A percentile compares a stretch with the other conserved stretches of the same genome.
Conservation (phyloP, 2,888 invertebrate species). For the Hydropsyche betteni region DNA sequence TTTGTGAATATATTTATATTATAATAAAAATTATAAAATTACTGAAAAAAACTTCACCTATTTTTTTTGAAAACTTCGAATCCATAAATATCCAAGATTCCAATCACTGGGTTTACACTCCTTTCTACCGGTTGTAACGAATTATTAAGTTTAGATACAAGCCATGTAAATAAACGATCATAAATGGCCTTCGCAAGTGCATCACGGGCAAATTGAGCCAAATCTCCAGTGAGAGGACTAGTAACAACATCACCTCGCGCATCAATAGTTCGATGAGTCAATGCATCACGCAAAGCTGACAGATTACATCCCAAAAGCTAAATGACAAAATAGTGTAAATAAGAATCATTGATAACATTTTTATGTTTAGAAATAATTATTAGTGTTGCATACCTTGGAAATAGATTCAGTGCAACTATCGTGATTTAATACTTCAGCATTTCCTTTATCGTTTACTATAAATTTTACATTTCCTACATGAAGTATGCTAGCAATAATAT, state of each 20-base stretch:
- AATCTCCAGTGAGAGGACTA: conserved; percentile 81
- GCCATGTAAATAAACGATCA: conserved; percentile 90
- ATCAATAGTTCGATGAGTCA: conserved; percentile 87
- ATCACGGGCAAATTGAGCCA: conserved; percentile 86
- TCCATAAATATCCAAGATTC: conserved; percentile 93
- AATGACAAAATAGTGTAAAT: conserved; percentile 45
- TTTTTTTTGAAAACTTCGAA: conserved; percentile 93
- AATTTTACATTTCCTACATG: conserved; percentile 90
- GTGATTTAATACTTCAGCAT: conserved; percentile 73
- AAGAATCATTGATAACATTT: background rate
- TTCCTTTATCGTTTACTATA: conserved; percentile 73
- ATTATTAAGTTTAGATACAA: conserved; percentile 81
- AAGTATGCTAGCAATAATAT: conserved; percentile 83
- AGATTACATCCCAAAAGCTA: conserved; percentile 80
- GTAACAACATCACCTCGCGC: conserved; percentile 85
- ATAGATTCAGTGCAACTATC: conserved; percentile 68
- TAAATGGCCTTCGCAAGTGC: conserved; percentile 92
- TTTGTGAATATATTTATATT: background rate
- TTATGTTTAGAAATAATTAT: background rate
- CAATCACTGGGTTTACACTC: conserved; percentile 77
- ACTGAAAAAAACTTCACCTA: conserved; percentile 64
- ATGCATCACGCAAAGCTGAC: conserved; percentile 72
- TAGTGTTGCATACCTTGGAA: conserved; percentile 68
- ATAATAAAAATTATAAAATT: background rate
- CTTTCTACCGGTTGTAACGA: conserved; percentile 71